Evolutionary conservation across 2,113 vertebrate species (phyloP).

Genomic region (Macrotis lagotis): DNA sequence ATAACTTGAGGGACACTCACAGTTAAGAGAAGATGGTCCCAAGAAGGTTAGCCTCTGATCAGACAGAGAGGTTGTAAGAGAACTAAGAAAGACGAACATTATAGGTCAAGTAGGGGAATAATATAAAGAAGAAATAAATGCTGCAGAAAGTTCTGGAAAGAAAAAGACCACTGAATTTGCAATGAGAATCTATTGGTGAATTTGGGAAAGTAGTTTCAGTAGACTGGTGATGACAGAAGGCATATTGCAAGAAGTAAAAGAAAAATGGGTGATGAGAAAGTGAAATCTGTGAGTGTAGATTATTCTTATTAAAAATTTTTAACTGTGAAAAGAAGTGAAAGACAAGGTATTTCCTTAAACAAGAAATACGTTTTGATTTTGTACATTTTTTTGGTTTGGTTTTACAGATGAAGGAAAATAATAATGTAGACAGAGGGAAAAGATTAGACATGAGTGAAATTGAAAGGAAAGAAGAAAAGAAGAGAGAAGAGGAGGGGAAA

Average conservation of each 20-base stretch:
- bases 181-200: background rate
- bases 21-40: background rate
- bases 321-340: background rate
- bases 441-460: background rate
- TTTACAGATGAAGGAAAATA: background rate
- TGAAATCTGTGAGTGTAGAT: background rate
- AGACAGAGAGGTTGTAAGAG: background rate
- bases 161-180: background rate
- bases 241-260: background rate
- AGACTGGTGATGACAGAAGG: background rate
- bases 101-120: background rate
- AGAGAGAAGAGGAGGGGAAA: too few relatives aligned
- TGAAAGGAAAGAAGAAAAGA: background rate
- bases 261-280: background rate
- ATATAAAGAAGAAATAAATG: background rate
- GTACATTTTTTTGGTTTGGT: background rate
- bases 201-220: background rate
- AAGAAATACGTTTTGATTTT: background rate
- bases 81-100: background rate
- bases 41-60: background rate
- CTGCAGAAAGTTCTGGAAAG: background rate
- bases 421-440: background rate
- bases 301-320: background rate
- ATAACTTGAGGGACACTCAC: background rate
- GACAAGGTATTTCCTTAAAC: background rate